These are phyloP conservation scores for Diuraphis noxia DNA, from an alignment of 1,140 invertebrate genomes.

Conservation along the genomic window DNA sequence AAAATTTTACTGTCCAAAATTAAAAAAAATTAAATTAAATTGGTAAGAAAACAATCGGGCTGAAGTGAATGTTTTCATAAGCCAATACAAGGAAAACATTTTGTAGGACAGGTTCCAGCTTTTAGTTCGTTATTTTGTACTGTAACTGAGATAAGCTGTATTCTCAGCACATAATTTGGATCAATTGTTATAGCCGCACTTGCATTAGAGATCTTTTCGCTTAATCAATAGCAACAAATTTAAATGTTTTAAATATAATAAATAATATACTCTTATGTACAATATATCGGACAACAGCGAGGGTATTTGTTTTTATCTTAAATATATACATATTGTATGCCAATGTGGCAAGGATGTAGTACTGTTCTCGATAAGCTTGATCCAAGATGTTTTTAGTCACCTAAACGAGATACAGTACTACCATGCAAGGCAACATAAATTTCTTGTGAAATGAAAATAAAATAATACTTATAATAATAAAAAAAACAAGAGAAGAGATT, in stretches of 20 bases:
- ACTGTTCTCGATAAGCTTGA: slow-evolving; percentile 27
- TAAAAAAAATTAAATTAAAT: neutral
- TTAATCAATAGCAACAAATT: slow-evolving; percentile 22
- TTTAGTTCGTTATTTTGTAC: neutral
- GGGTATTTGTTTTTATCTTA: slow-evolving; percentile 21
- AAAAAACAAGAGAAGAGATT: slow-evolving; percentile 42
- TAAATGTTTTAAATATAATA: slow-evolving; percentile 34
- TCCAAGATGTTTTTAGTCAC: slow-evolving; percentile 42
- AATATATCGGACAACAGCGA: slow-evolving; percentile 42
- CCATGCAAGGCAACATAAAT: slow-evolving; percentile 10
- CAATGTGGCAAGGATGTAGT: slow-evolving; percentile 9
- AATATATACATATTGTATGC: slow-evolving; percentile 41
- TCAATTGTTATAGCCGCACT: slow-evolving; percentile 20
- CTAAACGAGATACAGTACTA: neutral
- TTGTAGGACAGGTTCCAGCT: slow-evolving; percentile 40
- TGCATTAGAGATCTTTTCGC: slow-evolving; percentile 30
- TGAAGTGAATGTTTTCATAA: slow-evolving; percentile 43
- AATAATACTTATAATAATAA: neutral
- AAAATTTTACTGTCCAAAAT: slow-evolving; percentile 12
- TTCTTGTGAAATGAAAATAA: neutral
- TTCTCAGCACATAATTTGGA: slow-evolving; percentile 38
- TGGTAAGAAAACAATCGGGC: slow-evolving; percentile 40
- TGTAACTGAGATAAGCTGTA: slow-evolving; percentile 30
- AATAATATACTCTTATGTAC: slow-evolving; percentile 53
- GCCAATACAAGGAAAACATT: neutral